phyloP scores from a whole-genome alignment of 2,797 vertebrate species.

The Otus scops region DNA sequence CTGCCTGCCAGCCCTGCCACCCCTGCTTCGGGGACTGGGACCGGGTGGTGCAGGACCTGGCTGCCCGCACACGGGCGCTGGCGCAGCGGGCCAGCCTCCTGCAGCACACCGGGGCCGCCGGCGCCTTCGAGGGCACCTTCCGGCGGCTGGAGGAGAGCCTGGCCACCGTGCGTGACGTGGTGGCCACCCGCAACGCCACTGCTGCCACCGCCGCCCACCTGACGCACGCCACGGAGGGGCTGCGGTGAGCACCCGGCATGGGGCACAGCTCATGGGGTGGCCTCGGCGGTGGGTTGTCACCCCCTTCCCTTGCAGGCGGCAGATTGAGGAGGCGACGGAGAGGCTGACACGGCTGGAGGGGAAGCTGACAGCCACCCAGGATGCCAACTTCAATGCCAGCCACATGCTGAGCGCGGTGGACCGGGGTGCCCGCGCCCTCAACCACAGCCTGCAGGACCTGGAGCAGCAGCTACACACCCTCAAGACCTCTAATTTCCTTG shows the following conservation, averaged over 20 bases:
- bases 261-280: accelerated
- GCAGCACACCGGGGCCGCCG: slow-evolving; percentile 87
- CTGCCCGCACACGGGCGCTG: slow-evolving; percentile 80
- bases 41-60: slow-evolving; percentile 93
- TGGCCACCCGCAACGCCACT: slow-evolving; percentile 86
- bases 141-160: slow-evolving; percentile 85
- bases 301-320: slow-evolving; percentile 71
- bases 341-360: slow-evolving; percentile 87
- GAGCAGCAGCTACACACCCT: slow-evolving; percentile 85
- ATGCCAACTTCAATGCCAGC: slow-evolving; percentile 90
- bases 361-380: slow-evolving; percentile 87
- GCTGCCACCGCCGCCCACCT: slow-evolving; percentile 79
- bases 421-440: slow-evolving; percentile 85
- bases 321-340: slow-evolving; percentile 88
- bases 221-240: slow-evolving; percentile 85
- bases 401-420: slow-evolving; percentile 86
- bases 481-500: slow-evolving; percentile 94
- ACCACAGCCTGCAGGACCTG: slow-evolving; percentile 86
- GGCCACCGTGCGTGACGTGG: slow-evolving; percentile 80
- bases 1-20: slow-evolving; percentile 91
- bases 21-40: slow-evolving; percentile 98
- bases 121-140: slow-evolving; percentile 86
- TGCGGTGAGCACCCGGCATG: slow-evolving; percentile 66
- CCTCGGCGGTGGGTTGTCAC: neutral
- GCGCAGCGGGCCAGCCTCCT: slow-evolving; percentile 83